Base-by-base conservation (phyloP, 2,797 vertebrate species). In the Tragelaphus oryx region DNA sequence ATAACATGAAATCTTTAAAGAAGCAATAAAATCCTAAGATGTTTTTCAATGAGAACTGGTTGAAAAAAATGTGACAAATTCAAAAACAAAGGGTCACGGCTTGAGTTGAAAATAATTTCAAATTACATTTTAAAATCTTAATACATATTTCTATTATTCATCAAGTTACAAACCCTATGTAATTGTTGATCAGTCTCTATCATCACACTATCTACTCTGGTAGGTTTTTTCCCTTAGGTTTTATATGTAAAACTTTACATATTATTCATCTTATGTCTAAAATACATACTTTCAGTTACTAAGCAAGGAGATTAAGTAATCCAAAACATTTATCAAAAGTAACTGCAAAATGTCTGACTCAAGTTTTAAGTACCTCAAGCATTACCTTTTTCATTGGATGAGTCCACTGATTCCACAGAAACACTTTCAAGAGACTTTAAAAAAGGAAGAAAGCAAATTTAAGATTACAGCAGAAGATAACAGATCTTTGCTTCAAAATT, bases 381-480 rank as follows among this genome's bases (percentile, higher is more conserved):
- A 98, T 99, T 99, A 99, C 99, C 99, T 98, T 98, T 99, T 98
- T 99, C 99, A n/a, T 98, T 99, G 97, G 99, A 97, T 94, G 99
- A 99, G 98, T 99, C 99, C 96, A 98, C 98, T 95, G 99, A 99
- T 98, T 99, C 98, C 98, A 99, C 98, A 46, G 99, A 99, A 92
- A 99, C 98, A 97, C 99, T 99, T 98, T 99, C 99, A 98, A 99
- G 99, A 94, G 99, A 99, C 99, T 99, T 95, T 85, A 3, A 97
- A 96, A 76, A 95, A 87, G 54, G 83, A 98, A 97, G 24, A 97
- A 98, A 98, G 96, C 28, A 96, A 60, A 81, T 60, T 88, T 84
- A 65, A 92, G n/a, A 76, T 98, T 97, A 98, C 91, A 6, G 60
- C 91, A 98, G 82, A 92, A 96, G 85, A 97, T 52, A 62, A 52